Percentiles rank a stretch among this genome's conserved stretches.
phyloP scores from a whole-genome alignment of 2,797 vertebrate genomes.

The Onychomys leucogaster region DNA sequence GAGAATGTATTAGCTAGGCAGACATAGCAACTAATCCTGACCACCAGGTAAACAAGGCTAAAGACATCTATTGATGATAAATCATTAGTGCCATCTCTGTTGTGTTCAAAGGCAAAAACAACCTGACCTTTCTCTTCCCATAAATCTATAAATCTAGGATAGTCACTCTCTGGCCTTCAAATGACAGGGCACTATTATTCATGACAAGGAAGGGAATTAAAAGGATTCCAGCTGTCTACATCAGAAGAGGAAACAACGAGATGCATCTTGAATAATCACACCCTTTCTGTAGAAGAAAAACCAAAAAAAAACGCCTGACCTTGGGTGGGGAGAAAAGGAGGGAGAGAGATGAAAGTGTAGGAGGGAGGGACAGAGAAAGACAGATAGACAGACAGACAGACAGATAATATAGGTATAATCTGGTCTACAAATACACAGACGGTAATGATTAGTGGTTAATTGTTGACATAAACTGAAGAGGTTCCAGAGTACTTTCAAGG shows the following conservation, averaged over 20 bases:
- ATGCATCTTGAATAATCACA: constrained; percentile 53
- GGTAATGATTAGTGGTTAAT: background rate
- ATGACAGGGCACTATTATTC: background rate
- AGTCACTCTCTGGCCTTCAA: constrained; percentile 34
- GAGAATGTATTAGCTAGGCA: background rate
- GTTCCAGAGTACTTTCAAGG: background rate
- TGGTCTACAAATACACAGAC: constrained; percentile 1
- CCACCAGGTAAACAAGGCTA: constrained; percentile 20
- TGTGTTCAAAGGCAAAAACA: constrained; percentile 29
- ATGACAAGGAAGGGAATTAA: background rate
- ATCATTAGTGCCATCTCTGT: background rate
- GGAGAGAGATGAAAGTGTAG: background rate
- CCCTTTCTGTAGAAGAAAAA: constrained; percentile 33
- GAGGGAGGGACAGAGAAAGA: background rate
- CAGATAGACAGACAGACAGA: background rate
- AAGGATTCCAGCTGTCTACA: constrained; percentile 3
- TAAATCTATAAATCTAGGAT: constrained; percentile 31
- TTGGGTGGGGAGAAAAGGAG: background rate
- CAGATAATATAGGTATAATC: background rate
- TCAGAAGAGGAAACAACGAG: constrained; percentile 43
- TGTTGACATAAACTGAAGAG: constrained; percentile 44
- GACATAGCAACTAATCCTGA: constrained; percentile 18
- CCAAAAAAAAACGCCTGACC: background rate
- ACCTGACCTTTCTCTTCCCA: constrained; percentile 10
- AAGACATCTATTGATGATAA: background rate